Percentiles rank a stretch among this genome's conserved stretches.
phyloP scores from a whole-genome alignment of 2,888 invertebrate species.

The Aromia moschata region DNA sequence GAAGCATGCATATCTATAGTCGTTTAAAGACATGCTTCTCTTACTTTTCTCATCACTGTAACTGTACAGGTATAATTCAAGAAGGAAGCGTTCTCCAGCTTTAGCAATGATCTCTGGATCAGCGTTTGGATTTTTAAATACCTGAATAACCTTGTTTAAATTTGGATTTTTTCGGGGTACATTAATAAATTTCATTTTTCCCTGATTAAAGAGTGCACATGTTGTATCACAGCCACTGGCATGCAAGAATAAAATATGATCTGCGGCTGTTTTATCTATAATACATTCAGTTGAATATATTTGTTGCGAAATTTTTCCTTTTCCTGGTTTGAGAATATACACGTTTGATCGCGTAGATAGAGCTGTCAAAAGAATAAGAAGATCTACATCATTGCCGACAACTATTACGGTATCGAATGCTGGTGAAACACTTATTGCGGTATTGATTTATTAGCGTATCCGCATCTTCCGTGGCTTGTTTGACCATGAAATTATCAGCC shows the following conservation, averaged over 20 bases:
- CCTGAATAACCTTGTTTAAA: constrained; percentile 37
- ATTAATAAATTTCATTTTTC: constrained; percentile 42
- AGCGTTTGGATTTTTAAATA: constrained; percentile 34
- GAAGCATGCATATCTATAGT: constrained; percentile 2
- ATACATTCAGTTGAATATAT: constrained; percentile 42
- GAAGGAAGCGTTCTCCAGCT: constrained; percentile 10
- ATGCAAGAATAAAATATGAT: constrained; percentile 45
- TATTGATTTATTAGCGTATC: constrained; percentile 37
- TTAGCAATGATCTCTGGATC: constrained; percentile 23
- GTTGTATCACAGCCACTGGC: constrained; percentile 45
- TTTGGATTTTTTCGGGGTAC: constrained; percentile 25
- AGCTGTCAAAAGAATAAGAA: constrained; percentile 38
- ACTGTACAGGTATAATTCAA: constrained; percentile 9
- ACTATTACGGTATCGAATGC: constrained; percentile 34
- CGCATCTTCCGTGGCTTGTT: constrained; percentile 39
- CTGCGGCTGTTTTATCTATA: constrained; percentile 29
- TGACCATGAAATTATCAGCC: constrained; percentile 31
- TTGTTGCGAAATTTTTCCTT: constrained; percentile 34
- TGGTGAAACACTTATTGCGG: constrained; percentile 32
- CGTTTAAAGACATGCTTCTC: constrained; percentile 1
- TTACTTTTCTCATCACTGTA: constrained; percentile 10
- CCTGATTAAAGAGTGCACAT: constrained; percentile 46
- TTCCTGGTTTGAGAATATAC: constrained; percentile 33
- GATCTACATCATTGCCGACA: constrained; percentile 37
- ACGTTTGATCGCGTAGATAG: constrained; percentile 26